A percentile compares a stretch with the other conserved stretches of the same genome.
Conservation (phyloP, 1,140 invertebrate species). For the Choristoneura fumiferana region DNA sequence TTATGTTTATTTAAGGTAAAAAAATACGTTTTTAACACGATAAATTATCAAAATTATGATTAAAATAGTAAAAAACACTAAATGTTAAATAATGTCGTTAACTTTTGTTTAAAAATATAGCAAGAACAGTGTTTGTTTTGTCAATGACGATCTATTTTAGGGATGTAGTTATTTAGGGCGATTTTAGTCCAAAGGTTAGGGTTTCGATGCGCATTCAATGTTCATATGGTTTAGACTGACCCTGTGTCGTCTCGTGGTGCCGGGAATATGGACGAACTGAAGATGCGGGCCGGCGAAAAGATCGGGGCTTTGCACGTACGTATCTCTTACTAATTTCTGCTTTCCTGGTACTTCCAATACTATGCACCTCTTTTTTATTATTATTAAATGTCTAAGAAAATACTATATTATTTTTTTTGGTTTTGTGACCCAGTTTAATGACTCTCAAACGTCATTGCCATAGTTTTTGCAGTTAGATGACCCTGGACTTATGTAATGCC, state of each 20-base stretch:
- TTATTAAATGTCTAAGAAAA: neutral
- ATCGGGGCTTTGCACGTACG: conserved; percentile 65
- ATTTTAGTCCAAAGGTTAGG: conserved; percentile 72
- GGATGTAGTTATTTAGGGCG: conserved; percentile 56
- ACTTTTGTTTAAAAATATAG: conserved; percentile 19
- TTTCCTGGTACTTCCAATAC: conserved; percentile 34
- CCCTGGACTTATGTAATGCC: conserved; percentile 62
- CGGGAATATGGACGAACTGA: conserved; percentile 65
- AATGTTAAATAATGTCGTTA: conserved; percentile 12
- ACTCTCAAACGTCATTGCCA: conserved; percentile 33
- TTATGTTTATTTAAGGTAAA: conserved; percentile 46
- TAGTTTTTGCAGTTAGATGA: conserved; percentile 31
- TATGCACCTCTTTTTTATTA: too few relatives aligned
- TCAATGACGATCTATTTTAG: conserved; percentile 65
- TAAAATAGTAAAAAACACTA: conserved; percentile 6
- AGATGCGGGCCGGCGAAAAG: conserved; percentile 63
- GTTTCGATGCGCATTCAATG: conserved; percentile 56
- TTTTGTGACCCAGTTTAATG: conserved; percentile 2
- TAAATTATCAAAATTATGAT: neutral
- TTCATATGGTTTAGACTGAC: conserved; percentile 41
- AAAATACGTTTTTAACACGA: conserved; percentile 25
- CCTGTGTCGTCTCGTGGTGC: conserved; percentile 36
- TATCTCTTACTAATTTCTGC: conserved; percentile 32
- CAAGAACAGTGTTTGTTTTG: conserved; percentile 30
- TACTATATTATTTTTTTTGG: conserved; percentile 29